Evolutionary conservation across 1,140 invertebrate species (phyloP).

Genomic region (Doryteuthis pealeii): DNA sequence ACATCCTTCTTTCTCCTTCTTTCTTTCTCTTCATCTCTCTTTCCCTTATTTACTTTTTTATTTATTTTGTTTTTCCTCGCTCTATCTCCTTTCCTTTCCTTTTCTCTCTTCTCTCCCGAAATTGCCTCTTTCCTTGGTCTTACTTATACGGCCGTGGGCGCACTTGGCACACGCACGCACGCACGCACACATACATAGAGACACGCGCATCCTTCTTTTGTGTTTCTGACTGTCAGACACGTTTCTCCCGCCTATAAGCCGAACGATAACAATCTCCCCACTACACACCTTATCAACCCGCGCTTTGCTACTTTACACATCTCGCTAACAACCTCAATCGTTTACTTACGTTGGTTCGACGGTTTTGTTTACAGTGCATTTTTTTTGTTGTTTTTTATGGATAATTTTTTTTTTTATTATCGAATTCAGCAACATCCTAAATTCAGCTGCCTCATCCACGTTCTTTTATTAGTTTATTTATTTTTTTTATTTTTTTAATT

Average conservation of each 20-base stretch:
- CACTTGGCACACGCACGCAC: background rate
- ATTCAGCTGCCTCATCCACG: too few relatives aligned
- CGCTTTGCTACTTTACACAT: background rate
- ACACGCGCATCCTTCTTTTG: too few relatives aligned
- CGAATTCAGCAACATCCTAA: too few relatives aligned
- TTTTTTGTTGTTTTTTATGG: too few relatives aligned
- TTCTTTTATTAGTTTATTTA: too few relatives aligned
- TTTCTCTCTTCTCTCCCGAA: background rate
- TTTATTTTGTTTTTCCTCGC: background rate
- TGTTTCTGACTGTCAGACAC: background rate
- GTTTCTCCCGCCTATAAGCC: background rate
- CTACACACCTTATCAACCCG: background rate
- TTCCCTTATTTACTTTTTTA: background rate
- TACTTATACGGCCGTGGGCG: too few relatives aligned
- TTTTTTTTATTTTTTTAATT: too few relatives aligned
- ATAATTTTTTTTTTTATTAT: too few relatives aligned
- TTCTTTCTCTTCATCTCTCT: background rate
- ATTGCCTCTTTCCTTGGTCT: background rate
- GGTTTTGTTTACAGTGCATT: too few relatives aligned
- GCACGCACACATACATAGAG: background rate
- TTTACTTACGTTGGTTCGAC: too few relatives aligned
- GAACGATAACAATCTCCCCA: background rate
- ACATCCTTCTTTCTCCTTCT: background rate
- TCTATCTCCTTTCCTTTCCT: background rate
- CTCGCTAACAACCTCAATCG: too few relatives aligned